Base-by-base conservation (phyloP, 2,113 vertebrate species). In the Agapornis roseicollis region DNA sequence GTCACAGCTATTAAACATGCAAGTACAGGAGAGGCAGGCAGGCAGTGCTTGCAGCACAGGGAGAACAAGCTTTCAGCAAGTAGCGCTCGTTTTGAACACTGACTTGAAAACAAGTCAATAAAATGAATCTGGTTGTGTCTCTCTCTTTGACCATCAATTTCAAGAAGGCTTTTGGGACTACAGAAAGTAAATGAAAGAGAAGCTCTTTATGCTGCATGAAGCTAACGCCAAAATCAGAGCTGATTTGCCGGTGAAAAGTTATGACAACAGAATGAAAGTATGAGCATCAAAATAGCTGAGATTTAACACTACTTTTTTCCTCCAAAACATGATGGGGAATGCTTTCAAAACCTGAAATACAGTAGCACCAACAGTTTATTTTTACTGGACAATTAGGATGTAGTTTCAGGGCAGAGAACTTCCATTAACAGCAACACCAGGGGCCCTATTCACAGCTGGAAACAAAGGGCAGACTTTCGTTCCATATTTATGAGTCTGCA, bases 401-500 rank as follows among this genome's bases (percentile, higher is more conserved):
- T 64, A 73, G 87, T 95, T 89, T 89, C 74, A 90, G 24, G 56
- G 80, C 74, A 89, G 92, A 77, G 17, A 89, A 56, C 39, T 90
- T 91, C 74, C 91, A 91, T 85, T 80, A 89, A 89, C 80, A 94
- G 68, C 80, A 93, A 66, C 79, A 80, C 29, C 60, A 80, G 64
- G 39, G 84, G 89, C 35, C 50, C 79, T 50, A 63, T 19, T 87
- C 89, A 88, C 91, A 94, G 85, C 60, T 94, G 91, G 93, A 85
- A 92, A 91, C 33, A 68, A 56, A 91, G 80, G 80, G 16, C 49
- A 86, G 87, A 93, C 47, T 71, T 83, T 63, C 31, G 31, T 55
- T 83, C 79, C 82, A 63, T 84, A 95, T 93, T 93, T 94, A 95
- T 90, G 76, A 85, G 81, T 86, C 81, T 94, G 42, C 31, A 65